Percentiles rank a stretch among this genome's conserved stretches.
phyloP scores from a whole-genome alignment of 1,140 invertebrate genomes.

The Bombus consobrinus region DNA sequence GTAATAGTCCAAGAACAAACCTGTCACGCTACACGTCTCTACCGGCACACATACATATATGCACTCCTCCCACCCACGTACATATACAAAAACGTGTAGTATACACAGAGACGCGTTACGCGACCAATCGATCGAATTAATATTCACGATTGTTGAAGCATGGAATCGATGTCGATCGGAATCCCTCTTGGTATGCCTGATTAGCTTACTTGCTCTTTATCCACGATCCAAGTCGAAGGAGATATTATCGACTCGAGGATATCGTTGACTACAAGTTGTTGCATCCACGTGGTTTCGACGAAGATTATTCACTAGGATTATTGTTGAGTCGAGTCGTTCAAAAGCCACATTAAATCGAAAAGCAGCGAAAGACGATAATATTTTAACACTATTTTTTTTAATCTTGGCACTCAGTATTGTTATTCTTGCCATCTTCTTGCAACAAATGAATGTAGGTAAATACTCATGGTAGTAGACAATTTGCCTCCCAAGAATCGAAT shows the following conservation, averaged over 20 bases:
- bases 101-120: no score
- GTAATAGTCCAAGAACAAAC: conserved; percentile 36
- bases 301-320: neutral
- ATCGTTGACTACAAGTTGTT: neutral
- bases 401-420: no score
- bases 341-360: no score
- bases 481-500: no score
- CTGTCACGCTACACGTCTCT: conserved; percentile 26
- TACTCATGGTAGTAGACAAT: no score
- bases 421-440: no score
- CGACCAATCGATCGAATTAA: conserved; percentile 49
- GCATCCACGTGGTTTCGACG: neutral
- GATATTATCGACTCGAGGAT: no score
- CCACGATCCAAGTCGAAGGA: neutral
- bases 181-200: neutral
- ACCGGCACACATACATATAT: neutral
- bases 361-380: no score
- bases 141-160: conserved; percentile 9
- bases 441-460: no score
- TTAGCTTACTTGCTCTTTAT: neutral
- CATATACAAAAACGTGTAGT: neutral
- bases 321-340: neutral
- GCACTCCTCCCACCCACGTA: neutral
- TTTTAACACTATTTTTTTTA: rapidly evolving
- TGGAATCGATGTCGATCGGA: neutral